Conservation (phyloP, 2,888 invertebrate species). For the Idaea straminata region DNA sequence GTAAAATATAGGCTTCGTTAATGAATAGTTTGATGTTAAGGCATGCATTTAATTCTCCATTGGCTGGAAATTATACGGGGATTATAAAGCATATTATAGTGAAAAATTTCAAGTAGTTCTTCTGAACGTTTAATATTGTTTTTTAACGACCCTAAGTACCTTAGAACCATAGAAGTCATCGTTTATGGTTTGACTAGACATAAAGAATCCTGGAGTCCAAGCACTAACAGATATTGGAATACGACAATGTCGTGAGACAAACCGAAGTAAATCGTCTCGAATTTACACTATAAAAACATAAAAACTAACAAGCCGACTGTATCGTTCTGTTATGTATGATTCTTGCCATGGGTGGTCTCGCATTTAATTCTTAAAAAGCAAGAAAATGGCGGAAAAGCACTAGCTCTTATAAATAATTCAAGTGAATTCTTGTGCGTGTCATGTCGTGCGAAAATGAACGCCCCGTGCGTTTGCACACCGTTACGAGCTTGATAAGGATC, state of each 20-base stretch:
- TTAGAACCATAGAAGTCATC: neutral
- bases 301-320: constrained; percentile 43
- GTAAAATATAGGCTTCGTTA: constrained; percentile 12
- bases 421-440: constrained; percentile 53
- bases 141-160: neutral
- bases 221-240: constrained; percentile 11
- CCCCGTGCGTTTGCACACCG: constrained; percentile 39
- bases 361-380: constrained; percentile 37
- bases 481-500: constrained; percentile 19
- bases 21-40: constrained; percentile 15
- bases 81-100: neutral
- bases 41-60: constrained; percentile 3
- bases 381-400: constrained; percentile 68
- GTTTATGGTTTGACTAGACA: neutral
- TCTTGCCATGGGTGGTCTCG: constrained; percentile 44
- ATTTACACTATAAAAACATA: constrained; percentile 46
- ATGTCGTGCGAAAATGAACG: constrained; percentile 61
- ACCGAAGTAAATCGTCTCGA: constrained; percentile 25
- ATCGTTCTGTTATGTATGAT: constrained; percentile 28
- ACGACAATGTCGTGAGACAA: constrained; percentile 9
- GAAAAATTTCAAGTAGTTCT: neutral
- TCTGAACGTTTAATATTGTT: neutral
- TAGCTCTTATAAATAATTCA: constrained; percentile 69
- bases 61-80: neutral
- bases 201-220: neutral